Evolutionary conservation across 2,888 invertebrate genomes (phyloP).

Genomic region (Dusona sp.): DNA sequence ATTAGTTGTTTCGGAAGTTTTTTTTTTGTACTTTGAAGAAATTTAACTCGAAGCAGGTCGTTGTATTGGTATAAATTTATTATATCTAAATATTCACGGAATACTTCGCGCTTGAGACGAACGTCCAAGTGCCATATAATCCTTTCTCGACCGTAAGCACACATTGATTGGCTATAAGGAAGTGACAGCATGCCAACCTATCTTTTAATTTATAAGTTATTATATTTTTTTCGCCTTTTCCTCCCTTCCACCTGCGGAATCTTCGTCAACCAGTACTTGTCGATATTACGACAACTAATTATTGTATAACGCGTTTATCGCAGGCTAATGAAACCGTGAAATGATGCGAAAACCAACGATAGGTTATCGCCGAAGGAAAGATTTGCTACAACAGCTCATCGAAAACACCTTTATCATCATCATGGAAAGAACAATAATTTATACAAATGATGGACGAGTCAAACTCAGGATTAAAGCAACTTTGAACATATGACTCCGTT

Average conservation of each 20-base stretch:
- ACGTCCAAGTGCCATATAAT: conserved; percentile 55
- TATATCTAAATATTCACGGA: conserved; percentile 39
- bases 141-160: conserved; percentile 64
- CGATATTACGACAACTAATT: conserved; percentile 38
- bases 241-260: conserved; percentile 24
- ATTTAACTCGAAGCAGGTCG: neutral
- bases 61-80: neutral
- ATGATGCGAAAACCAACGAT: no score
- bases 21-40: neutral
- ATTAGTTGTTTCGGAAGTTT: neutral
- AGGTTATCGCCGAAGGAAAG: conserved; percentile 20
- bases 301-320: neutral
- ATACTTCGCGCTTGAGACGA: conserved; percentile 35
- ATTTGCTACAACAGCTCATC: conserved; percentile 68
- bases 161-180: conserved; percentile 80
- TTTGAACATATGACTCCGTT: conserved; percentile 9
- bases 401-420: conserved; percentile 69
- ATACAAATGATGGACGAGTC: conserved; percentile 75
- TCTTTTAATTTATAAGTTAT: conserved; percentile 79
- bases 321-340: conserved; percentile 9
- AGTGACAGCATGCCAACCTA: conserved; percentile 67
- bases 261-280: neutral
- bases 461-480: conserved; percentile 22
- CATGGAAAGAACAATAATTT: conserved; percentile 73
- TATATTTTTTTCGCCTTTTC: conserved; percentile 73